Evolutionary conservation across 2,797 vertebrate genomes (phyloP), one percentile per base, ranked within the genome.

Genomic region (Meda fulgida): DNA sequence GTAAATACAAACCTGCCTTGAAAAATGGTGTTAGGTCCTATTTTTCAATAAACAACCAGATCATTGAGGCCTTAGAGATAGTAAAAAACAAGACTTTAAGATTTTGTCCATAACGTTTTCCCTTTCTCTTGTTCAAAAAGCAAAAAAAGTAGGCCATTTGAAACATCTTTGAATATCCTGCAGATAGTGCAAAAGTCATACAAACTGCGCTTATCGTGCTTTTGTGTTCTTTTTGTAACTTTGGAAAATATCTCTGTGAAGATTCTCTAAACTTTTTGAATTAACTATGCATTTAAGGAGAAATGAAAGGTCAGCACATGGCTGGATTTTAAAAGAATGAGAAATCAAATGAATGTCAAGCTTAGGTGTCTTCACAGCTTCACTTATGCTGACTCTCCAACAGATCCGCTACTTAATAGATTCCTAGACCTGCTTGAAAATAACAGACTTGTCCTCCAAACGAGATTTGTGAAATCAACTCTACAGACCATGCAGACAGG

Each of bases 401-500:
- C 21, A 51, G 18, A 38, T 23, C 13, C 4, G 21, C 19, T 7
- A 46, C 21, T 48, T 46, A 31, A 71, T 63, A 66, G 31, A 76
- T 53, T 67, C 43, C 72, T 72, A 83, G 43, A 66, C 60, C 72
- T 67, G 31, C 71, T 76, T 67, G 43, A 26, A 53, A 76, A 51
- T 66, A 76, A 66, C 58, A 6, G 7, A 65, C 9, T 65, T 66
- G 77, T 65, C 71, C 70, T 43, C 43, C 46, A 76, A 83, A 66
- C 71, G 66, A 66, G 71, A 83, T 76, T 67, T 83, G 72, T 83
- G 63, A 83, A 83, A 83, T 53, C 81, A 83, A 67, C 43, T 53
- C 46, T 38, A 53, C 72, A 29, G 60, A 53, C 31, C 71, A n/a
- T n/a, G n/a, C n/a, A 83, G 71, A 83, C 60, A 83, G 60, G 38